Conservation (phyloP, 1,140 invertebrate genomes). For the Pogonomyrmex barbatus region DNA sequence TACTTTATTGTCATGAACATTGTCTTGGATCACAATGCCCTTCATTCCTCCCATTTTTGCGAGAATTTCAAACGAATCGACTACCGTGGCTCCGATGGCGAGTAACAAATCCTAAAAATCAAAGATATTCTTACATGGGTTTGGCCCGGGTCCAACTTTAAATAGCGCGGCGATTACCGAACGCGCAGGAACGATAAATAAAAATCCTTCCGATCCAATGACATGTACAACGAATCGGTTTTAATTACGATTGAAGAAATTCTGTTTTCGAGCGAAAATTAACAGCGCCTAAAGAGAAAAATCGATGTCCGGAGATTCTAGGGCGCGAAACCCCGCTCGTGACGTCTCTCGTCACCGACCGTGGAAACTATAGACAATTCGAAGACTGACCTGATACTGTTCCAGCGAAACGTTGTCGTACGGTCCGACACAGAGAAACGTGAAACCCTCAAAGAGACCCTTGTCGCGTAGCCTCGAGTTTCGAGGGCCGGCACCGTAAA, state of each 20-base stretch:
- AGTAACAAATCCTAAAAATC: slow-evolving; percentile 69
- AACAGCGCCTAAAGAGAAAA: not conserved
- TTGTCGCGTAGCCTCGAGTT: slow-evolving; percentile 62
- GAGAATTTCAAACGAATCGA: slow-evolving; percentile 50
- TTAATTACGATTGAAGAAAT: slow-evolving; percentile 24
- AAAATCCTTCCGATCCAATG: slow-evolving; percentile 19
- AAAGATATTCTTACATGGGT: slow-evolving; percentile 31
- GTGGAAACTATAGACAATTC: not conserved
- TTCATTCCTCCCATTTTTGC: slow-evolving; percentile 24
- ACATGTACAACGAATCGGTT: slow-evolving; percentile 13
- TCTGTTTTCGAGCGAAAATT: slow-evolving; percentile 15
- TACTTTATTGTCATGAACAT: slow-evolving; percentile 47
- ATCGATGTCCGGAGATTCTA: not conserved
- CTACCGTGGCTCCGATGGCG: slow-evolving; percentile 62
- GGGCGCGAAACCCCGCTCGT: not conserved
- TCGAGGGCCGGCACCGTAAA: slow-evolving; percentile 60
- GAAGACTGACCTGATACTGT: slow-evolving; percentile 69
- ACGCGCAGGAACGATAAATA: slow-evolving; percentile 38
- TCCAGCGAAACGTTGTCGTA: slow-evolving; percentile 58
- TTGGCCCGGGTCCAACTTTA: slow-evolving; percentile 59
- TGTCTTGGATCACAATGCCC: slow-evolving; percentile 58
- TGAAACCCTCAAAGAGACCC: slow-evolving; percentile 71
- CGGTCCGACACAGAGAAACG: slow-evolving; percentile 70
- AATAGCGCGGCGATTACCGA: slow-evolving; percentile 14
- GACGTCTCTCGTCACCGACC: not conserved